phyloP scores from a whole-genome alignment of 2,888 invertebrate genomes.

The Deroplatys truncata region DNA sequence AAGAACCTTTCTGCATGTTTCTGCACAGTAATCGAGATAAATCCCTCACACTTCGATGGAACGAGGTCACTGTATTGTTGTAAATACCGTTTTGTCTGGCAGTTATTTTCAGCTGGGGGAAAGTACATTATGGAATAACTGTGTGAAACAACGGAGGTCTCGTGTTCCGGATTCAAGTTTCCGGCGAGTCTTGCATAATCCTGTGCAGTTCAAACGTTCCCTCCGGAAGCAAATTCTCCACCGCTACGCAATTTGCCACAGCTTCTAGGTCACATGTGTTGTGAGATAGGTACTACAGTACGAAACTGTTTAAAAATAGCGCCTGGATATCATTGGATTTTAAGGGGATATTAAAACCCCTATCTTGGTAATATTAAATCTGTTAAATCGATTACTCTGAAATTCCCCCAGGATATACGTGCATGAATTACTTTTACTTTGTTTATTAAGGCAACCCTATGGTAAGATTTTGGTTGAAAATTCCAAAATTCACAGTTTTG shows the following conservation, averaged over 20 bases:
- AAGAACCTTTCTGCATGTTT: not conserved
- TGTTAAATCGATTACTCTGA: too few relatives aligned
- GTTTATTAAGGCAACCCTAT: too few relatives aligned
- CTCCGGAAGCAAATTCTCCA: not conserved
- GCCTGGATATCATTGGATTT: too few relatives aligned
- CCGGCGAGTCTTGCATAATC: not conserved
- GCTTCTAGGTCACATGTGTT: too few relatives aligned
- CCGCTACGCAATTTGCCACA: not conserved
- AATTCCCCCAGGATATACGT: too few relatives aligned
- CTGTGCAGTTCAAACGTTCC: not conserved
- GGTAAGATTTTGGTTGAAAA: too few relatives aligned
- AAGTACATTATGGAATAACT: not conserved
- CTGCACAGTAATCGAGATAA: not conserved
- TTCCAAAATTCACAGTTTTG: too few relatives aligned
- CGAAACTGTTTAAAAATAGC: too few relatives aligned
- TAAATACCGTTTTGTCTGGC: not conserved
- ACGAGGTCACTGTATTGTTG: not conserved
- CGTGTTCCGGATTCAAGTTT: not conserved
- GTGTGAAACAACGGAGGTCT: not conserved
- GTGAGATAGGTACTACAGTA: too few relatives aligned
- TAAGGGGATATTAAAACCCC: too few relatives aligned
- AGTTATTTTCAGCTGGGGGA: not conserved
- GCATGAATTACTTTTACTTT: too few relatives aligned
- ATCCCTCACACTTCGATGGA: not conserved
- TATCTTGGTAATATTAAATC: too few relatives aligned